Evolutionary conservation across 1,140 invertebrate species (phyloP).

Genomic region (Drosophila trapezifrons): DNA sequence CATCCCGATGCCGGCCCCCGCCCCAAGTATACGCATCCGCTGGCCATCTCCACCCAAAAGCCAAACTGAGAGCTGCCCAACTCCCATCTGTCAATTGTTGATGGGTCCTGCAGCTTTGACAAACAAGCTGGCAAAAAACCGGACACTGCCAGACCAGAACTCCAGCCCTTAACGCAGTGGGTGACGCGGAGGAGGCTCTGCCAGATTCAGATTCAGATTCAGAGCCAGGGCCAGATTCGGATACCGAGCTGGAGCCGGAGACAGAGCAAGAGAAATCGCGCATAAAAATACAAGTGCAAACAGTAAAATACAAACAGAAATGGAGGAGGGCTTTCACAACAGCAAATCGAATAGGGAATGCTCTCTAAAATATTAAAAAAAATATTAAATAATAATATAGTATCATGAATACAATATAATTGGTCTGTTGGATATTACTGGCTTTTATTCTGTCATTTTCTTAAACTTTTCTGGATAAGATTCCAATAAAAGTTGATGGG

Average conservation of each 20-base stretch:
- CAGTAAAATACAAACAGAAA: conserved; percentile 28
- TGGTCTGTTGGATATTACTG: neutral
- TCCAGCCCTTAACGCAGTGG: conserved; percentile 10
- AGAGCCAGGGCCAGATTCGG: conserved; percentile 7
- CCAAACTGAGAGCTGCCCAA: conserved; percentile 18
- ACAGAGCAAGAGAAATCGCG: conserved; percentile 52
- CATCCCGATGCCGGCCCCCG: conserved; percentile 39
- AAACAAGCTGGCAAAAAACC: conserved; percentile 47
- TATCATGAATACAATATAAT: neutral
- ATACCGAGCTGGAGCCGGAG: conserved; percentile 9
- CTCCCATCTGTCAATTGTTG: conserved; percentile 53
- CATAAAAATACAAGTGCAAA: conserved; percentile 73
- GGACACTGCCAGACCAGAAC: conserved; percentile 35
- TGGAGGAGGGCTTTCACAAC: neutral
- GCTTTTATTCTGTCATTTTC: neutral
- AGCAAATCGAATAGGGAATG: neutral
- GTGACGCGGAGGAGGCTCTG: neutral
- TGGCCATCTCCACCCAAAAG: conserved; percentile 1
- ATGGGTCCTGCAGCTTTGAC: conserved; percentile 44
- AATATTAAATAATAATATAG: neutral
- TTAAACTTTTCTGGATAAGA: too few species aligned
- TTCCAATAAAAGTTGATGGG: neutral
- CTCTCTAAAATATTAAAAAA: neutral
- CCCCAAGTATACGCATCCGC: conserved; percentile 6
- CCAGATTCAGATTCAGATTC: conserved; percentile 28